A percentile compares a stretch with the other conserved stretches of the same genome.
Evolutionary conservation across 2,113 vertebrate species (phyloP).

Genomic region (Ornithorhynchus anatinus): DNA sequence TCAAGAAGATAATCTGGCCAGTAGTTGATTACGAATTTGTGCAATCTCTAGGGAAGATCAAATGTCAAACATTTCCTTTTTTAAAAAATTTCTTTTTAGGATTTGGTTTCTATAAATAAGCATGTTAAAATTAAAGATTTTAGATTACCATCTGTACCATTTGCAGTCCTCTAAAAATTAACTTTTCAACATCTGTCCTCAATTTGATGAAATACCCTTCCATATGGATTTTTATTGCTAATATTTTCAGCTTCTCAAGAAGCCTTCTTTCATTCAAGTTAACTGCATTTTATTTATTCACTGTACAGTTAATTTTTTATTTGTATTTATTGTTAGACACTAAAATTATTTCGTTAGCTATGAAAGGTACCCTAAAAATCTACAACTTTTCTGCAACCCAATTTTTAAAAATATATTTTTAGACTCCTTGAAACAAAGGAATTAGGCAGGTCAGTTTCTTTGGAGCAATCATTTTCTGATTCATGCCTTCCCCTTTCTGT

Average conservation of each 20-base stretch:
- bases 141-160: background rate
- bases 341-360: background rate
- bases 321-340: background rate
- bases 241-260: background rate
- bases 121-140: background rate
- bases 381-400: background rate
- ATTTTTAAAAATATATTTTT: background rate
- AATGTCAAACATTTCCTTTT: too few relatives aligned
- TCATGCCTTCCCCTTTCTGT: too few relatives aligned
- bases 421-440: background rate
- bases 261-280: background rate
- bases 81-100: background rate
- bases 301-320: background rate
- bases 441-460: background rate
- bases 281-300: slow-evolving; percentile 1
- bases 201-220: background rate
- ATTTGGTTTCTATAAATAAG: background rate
- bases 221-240: background rate
- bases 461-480: background rate
- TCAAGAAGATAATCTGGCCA: too few relatives aligned
- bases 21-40: too few relatives aligned
- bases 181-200: background rate
- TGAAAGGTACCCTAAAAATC: background rate
- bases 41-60: too few relatives aligned
- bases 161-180: background rate